Base-by-base conservation (phyloP, 2,888 invertebrate species). In the Tuberolachnus salignus region DNA sequence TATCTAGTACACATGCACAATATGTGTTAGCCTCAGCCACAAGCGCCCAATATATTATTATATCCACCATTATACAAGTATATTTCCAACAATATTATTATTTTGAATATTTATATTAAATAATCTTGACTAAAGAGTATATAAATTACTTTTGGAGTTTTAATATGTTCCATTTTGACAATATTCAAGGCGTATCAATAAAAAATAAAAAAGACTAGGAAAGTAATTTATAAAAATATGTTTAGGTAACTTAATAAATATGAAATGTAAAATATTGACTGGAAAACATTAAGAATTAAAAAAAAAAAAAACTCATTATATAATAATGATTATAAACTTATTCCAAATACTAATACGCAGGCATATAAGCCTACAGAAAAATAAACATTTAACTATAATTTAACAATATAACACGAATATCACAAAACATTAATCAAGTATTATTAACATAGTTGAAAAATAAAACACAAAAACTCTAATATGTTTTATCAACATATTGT, bases 121-220 rank as follows among this genome's bases (percentile, higher is more conserved):
- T 23, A 14, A 42, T 23, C 42, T 10, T 6, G 46, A 59, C n/a
- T 55, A 69, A 21, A 34, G 34, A 69, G 34, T 13, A 21, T 64
- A 1, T 69, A 61, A 78, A 59, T 78, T 78, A 78, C 78, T 78
- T 78, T 78, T 61, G 78, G 78, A 69, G 78, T 78, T 78, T 78
- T 78, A 21, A 78, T 78, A 51, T 78, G 78, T 78, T 78, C 78
- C 78, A 78, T 78, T 34, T 78, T 67, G 69, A 19, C 13, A 51
- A 46, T 34, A 34, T 42, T 59, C 10, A 78, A 69, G 34, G 51
- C 69, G 42, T 69, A 69, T 59, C 3, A 44, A 59, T 66, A 19
- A 67, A 67, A 64, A 19, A n/a, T 14, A 44, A 16, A 21, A 13
- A 9, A 53, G 53, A 74, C 64, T 74, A 74, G 64, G 34, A 34